Conservation (phyloP, 30 jellyfish, hydroid and myxozoan species). For the Rhopilema esculentum region DNA sequence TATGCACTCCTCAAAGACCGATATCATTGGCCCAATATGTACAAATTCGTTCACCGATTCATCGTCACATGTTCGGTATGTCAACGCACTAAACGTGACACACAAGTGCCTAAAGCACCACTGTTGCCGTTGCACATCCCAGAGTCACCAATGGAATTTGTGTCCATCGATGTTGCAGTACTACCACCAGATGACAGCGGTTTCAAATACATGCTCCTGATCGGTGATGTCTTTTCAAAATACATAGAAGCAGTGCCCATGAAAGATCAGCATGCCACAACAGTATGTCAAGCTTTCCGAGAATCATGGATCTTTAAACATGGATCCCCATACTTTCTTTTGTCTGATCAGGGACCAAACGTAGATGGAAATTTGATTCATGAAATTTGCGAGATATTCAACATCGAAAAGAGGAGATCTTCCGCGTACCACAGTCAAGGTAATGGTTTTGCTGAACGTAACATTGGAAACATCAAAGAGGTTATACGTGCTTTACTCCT, state of each 20-base stretch:
- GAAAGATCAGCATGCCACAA: constrained; percentile 22
- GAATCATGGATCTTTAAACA: not conserved
- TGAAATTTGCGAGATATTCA: not conserved
- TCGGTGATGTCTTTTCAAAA: constrained; percentile 35
- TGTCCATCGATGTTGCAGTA: constrained; percentile 1
- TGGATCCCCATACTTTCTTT: constrained; percentile 4
- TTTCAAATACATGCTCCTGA: constrained; percentile 8
- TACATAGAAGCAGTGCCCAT: constrained; percentile 18
- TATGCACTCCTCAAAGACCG: constrained; percentile 13
- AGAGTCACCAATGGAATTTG: constrained; percentile 26
- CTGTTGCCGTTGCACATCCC: constrained; percentile 16
- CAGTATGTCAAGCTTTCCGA: constrained; percentile 1
- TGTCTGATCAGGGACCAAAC: constrained; percentile 31
- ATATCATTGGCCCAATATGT: constrained; percentile 48
- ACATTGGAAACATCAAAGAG: constrained; percentile 27
- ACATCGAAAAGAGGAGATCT: constrained; percentile 11
- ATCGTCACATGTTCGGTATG: constrained; percentile 9
- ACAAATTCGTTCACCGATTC: not conserved
- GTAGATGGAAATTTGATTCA: constrained; percentile 19
- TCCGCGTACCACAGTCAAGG: constrained; percentile 50
- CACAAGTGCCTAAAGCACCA: constrained; percentile 25
- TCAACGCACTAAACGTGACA: constrained; percentile 24
- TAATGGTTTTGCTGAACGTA: constrained; percentile 36
- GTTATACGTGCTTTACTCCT: constrained; percentile 17
- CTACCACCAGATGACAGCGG: constrained; percentile 3